A percentile compares a stretch with the other conserved stretches of the same genome.
These are phyloP conservation scores for Rachycentron canadum DNA, from an alignment of 2,797 vertebrate genomes.

Conservation along the genomic window DNA sequence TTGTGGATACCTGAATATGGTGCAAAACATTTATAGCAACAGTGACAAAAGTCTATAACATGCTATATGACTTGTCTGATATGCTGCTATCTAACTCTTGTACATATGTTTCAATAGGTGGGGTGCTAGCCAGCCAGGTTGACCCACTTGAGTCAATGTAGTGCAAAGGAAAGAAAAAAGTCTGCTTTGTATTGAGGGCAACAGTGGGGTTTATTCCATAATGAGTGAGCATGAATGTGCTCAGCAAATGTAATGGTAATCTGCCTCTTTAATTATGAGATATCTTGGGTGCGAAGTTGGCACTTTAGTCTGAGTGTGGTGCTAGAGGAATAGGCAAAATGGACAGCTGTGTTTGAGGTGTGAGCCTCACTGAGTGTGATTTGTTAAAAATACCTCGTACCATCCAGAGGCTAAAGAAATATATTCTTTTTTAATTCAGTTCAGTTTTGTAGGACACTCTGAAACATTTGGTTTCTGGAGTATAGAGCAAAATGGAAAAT, in stretches of 20 bases:
- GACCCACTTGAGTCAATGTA: not conserved
- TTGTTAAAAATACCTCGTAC: not conserved
- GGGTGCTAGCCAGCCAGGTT: not conserved
- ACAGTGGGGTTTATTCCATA: not conserved
- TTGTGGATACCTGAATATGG: no score
- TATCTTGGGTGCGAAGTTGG: constrained; percentile 1
- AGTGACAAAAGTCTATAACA: no score
- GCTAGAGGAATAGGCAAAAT: constrained; percentile 1
- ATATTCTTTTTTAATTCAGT: not conserved
- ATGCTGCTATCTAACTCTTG: not conserved
- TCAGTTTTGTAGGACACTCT: constrained; percentile 7
- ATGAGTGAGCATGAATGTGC: constrained; percentile 21
- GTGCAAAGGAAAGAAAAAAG: not conserved
- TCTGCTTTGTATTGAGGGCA: not conserved
- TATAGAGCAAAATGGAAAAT: not conserved
- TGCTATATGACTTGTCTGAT: no score
- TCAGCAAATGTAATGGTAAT: constrained; percentile 26
- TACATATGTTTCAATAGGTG: not conserved
- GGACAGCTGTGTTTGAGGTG: not conserved
- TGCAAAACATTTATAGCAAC: no score
- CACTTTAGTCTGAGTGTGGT: not conserved
- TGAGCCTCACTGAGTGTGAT: not conserved
- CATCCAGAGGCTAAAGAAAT: not conserved
- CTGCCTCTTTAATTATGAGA: constrained; percentile 11
- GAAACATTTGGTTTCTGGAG: not conserved